phyloP scores from a whole-genome alignment of 2,797 vertebrate genomes.

The Anguilla obscura region DNA sequence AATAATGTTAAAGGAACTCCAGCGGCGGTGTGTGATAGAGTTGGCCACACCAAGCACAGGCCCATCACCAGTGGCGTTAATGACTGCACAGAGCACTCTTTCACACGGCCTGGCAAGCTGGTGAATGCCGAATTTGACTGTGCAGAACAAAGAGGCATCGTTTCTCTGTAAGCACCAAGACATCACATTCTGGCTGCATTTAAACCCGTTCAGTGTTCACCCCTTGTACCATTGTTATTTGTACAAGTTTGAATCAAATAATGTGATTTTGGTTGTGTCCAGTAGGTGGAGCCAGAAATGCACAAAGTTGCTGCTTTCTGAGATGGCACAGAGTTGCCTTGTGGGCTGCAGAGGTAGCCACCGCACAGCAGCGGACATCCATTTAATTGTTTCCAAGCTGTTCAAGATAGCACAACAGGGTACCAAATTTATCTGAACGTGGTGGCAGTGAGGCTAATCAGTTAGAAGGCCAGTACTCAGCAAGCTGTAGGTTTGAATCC shows the following conservation, averaged over 20 bases:
- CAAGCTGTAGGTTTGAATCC: background rate
- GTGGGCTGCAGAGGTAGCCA: background rate
- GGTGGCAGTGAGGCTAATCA: background rate
- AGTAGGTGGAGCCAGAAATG: slow-evolving; percentile 37
- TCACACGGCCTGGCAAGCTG: background rate
- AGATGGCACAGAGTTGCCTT: background rate
- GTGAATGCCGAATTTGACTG: background rate
- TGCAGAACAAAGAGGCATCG: background rate
- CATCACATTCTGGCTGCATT: background rate
- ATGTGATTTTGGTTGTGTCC: background rate
- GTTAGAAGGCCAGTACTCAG: background rate
- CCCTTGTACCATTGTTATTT: background rate
- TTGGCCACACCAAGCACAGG: background rate
- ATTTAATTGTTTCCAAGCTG: background rate
- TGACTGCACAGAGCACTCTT: background rate
- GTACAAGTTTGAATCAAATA: background rate
- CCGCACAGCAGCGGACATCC: background rate
- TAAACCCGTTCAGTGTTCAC: background rate
- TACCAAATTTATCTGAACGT: background rate
- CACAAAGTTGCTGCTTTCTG: slow-evolving; percentile 16
- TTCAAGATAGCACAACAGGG: background rate
- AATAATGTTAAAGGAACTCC: slow-evolving; percentile 7
- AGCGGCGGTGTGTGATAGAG: background rate
- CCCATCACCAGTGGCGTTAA: background rate
- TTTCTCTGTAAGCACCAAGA: background rate